Evolutionary conservation across 2,113 vertebrate genomes (phyloP), one percentile per base, ranked within the genome.

Genomic region (Callionymus lyra): DNA sequence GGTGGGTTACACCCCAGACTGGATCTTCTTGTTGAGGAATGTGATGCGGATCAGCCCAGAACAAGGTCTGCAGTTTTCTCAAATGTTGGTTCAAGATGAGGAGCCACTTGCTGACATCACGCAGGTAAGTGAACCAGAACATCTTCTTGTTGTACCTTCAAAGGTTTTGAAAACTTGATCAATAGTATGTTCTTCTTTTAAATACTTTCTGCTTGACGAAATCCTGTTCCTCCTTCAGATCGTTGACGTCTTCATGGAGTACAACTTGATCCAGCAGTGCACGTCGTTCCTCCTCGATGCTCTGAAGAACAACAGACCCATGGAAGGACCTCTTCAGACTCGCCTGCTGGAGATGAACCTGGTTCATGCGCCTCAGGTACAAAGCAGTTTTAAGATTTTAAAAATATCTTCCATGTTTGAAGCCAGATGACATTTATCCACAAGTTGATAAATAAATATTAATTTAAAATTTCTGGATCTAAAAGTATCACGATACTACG

Each of bases 201-300:
- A n/a, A n/a, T 27, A 27, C 21, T 27, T 4, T 27, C 21, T 27
- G 21, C 8, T 27, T 4, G 21, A 8, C 4, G 21, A 4, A 27
- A 27, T 6, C 46, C 8, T 31, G 43, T 21, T 59, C 2, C 68
- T 13, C 68, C 12, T 59, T 10, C 77, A 99, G 95, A 98, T 99
- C 64, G 95, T 99, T 34, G 95, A 99, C 49, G 93, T 99, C 44
- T 99, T 99, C 70, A 98, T 99, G 95, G 95, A 99, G 63, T 99
- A 98, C 79, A 99, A 99, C 70, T 84, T 99, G 78, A 98, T 99
- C 54, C 95, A 99, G 83, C 95, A 99, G 72, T 99, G 95, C 63
- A 98, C 95, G 38, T 97, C 95, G 44, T 99, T 99, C 63, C 76
- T 99, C 44, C 82, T 99, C 50, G 95, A 99, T 63, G 95, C 93